Evolutionary conservation across 1,140 invertebrate genomes (phyloP).

Genomic region (Atta colombica): DNA sequence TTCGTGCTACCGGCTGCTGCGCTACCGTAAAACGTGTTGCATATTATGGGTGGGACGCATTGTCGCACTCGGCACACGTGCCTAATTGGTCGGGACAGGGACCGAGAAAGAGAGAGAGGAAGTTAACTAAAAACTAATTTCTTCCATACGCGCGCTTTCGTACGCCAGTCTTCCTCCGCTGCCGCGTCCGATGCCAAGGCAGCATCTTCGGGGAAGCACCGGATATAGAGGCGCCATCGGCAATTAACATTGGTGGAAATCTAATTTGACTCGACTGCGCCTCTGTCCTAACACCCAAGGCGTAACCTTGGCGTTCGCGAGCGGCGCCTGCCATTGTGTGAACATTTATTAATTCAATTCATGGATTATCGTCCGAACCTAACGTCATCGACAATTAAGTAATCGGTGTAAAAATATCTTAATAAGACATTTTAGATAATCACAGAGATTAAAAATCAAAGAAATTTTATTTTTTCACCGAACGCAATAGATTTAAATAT

Average conservation of each 20-base stretch:
- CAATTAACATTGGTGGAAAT: constrained; percentile 84
- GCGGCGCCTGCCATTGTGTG: constrained; percentile 61
- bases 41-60: constrained; percentile 80
- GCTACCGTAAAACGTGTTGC: constrained; percentile 79
- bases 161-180: constrained; percentile 48
- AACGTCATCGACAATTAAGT: not conserved
- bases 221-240: constrained; percentile 86
- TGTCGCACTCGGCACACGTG: constrained; percentile 81
- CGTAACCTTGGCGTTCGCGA: constrained; percentile 29
- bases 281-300: constrained; percentile 72
- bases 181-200: constrained; percentile 33
- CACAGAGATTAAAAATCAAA: not conserved
- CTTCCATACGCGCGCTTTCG: constrained; percentile 82
- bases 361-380: not conserved
- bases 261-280: constrained; percentile 82
- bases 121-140: constrained; percentile 85
- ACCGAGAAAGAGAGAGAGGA: constrained; percentile 68
- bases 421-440: constrained; percentile 19
- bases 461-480: not conserved
- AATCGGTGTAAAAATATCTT: not conserved
- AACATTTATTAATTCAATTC: constrained; percentile 46
- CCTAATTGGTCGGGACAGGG: constrained; percentile 84
- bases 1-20: constrained; percentile 56
- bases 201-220: constrained; percentile 85
- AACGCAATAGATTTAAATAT: not conserved